Base-by-base conservation (phyloP, 1,140 invertebrate species). In the Drosophila athabasca region DNA sequence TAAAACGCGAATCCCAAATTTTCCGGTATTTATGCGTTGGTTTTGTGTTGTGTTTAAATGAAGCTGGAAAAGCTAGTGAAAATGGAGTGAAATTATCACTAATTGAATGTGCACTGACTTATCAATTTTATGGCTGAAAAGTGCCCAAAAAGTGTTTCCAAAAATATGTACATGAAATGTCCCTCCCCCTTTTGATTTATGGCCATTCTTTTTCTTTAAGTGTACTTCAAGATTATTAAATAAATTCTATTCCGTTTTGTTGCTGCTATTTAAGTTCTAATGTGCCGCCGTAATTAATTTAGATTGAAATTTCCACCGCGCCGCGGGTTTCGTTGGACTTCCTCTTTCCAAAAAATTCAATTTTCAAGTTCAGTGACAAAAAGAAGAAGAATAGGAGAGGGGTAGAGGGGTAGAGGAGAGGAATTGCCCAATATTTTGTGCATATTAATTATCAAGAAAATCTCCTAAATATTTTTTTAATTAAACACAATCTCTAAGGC, bases 301-400 rank as follows among this genome's bases (percentile, higher is more conserved):
- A 49, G 49, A 39, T 69, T 69, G 43, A n/a, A 50, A 35, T 35
- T 24, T 26, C 57, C 61, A n/a, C 3, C 3, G 17, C 39, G n/a
- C 5, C 5, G 2, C 13, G 11, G n/a, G 13, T 31, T 22, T 35
- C 4, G 11, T 11, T 22, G n/a, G 15, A 19, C 35, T 52, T 52
- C 51, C 39, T 45, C 29, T 29, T 44, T 51, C 43, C 43, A 48
- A 44, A 55, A 39, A 62, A 74, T 79, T 78, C 52, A 76, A 79
- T 87, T 79, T 88, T 83, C 76, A 87, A 88, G 83, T 87, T 87
- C 83, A 87, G 62, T 88, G 71, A 61, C 81, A 59, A 55, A 39
- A 11, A 6, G 13, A 46, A 15, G 44, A 24, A 49, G 44, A 52
- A 72, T 46, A 54, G 49, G 64, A 7, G 7, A 31, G 2, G 29